A percentile compares a stretch with the other conserved stretches of the same genome.
phyloP scores from a whole-genome alignment of 2,113 vertebrate species.

The Chionis minor region DNA sequence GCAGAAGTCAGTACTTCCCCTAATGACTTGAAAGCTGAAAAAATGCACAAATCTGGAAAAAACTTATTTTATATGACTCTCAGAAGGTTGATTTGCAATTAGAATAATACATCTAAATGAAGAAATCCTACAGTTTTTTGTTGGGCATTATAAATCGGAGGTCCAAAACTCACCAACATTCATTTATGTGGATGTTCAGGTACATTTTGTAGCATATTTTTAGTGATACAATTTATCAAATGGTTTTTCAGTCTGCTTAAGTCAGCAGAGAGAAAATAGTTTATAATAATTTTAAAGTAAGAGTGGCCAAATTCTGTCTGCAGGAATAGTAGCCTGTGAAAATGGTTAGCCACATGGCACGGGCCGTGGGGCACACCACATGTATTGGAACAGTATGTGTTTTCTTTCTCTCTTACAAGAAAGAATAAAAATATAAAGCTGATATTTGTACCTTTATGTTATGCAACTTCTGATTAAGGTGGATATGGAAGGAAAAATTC shows the following conservation, averaged over 20 bases:
- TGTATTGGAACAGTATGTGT: background rate
- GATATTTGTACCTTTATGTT: background rate
- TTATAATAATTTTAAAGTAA: background rate
- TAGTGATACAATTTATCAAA: background rate
- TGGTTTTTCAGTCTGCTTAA: background rate
- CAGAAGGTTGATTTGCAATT: background rate
- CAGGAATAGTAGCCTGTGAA: background rate
- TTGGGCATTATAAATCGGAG: background rate
- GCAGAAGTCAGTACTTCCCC: background rate
- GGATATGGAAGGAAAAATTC: background rate
- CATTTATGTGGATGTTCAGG: background rate
- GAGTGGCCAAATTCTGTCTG: background rate
- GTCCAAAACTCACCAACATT: background rate
- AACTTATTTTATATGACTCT: background rate
- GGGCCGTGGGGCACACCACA: background rate
- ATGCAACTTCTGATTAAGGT: background rate
- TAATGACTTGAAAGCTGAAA: background rate
- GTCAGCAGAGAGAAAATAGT: background rate
- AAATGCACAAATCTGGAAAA: background rate
- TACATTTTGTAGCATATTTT: background rate
- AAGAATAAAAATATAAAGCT: background rate
- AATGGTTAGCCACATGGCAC: background rate
- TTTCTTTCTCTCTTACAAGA: background rate
- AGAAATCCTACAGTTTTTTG: background rate
- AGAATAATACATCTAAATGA: background rate